phyloP scores from a whole-genome alignment of 2,888 invertebrate species.

The Aspidiotus destructor region DNA sequence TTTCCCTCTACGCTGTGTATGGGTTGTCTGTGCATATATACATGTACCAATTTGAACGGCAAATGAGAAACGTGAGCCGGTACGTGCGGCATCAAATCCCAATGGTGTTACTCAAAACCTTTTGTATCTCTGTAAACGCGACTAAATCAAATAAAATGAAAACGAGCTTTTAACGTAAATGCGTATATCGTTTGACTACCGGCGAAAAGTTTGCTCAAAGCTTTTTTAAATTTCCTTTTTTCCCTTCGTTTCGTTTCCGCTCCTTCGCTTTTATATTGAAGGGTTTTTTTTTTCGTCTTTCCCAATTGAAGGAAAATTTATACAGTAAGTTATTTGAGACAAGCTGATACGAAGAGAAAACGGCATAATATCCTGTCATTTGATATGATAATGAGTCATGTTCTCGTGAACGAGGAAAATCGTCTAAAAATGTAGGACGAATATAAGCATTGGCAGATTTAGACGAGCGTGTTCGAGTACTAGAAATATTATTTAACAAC shows the following conservation, averaged over 20 bases:
- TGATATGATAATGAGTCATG: no score
- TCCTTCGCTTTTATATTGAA: not conserved
- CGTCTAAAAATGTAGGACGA: no score
- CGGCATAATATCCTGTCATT: not conserved
- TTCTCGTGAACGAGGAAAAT: no score
- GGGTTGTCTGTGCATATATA: not conserved
- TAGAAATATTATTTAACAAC: no score
- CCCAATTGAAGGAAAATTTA: no score
- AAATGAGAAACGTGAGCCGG: slow-evolving; percentile 31
- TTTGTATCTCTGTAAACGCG: slow-evolving; percentile 32
- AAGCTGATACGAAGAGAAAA: not conserved
- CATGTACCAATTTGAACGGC: no score
- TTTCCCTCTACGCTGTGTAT: no score
- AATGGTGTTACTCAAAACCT: slow-evolving; percentile 19
- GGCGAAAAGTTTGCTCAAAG: not conserved
- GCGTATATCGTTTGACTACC: slow-evolving; percentile 27
- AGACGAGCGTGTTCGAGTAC: no score
- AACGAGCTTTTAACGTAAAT: slow-evolving; percentile 31
- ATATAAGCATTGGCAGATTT: no score
- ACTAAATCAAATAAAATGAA: slow-evolving; percentile 31
- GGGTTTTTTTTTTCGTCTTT: no score
- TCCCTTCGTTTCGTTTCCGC: slow-evolving; percentile 10
- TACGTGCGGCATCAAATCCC: slow-evolving; percentile 30
- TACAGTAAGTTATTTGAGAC: no score
- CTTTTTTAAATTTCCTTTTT: slow-evolving; percentile 20